Evolutionary conservation across 2,888 invertebrate genomes (phyloP).

Genomic region (Laspeyria flexula): DNA sequence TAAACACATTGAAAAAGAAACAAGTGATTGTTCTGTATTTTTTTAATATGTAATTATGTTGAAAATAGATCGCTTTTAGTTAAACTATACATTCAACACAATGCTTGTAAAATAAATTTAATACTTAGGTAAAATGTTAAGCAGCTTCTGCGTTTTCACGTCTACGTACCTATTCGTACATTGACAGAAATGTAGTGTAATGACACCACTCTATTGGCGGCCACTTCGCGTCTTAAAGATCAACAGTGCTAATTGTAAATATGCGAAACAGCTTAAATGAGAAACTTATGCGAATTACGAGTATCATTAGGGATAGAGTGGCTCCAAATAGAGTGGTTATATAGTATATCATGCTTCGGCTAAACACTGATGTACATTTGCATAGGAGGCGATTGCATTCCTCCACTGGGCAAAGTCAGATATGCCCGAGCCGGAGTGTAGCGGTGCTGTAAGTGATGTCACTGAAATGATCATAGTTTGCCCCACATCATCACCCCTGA

Average conservation of each 20-base stretch:
- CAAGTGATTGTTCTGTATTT: background rate
- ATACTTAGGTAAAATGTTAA: constrained; percentile 14
- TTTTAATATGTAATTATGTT: constrained; percentile 9
- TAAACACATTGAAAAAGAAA: background rate
- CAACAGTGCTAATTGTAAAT: no score
- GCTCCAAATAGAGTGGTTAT: constrained; percentile 12
- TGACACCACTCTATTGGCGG: constrained; percentile 9
- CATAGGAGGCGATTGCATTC: constrained; percentile 83
- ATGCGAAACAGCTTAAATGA: background rate
- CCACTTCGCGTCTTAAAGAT: background rate
- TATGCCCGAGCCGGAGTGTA: constrained; percentile 74
- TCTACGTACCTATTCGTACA: constrained; percentile 10
- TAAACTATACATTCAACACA: constrained; percentile 24
- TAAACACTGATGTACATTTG: constrained; percentile 70
- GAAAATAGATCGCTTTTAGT: constrained; percentile 32
- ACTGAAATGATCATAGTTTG: constrained; percentile 65
- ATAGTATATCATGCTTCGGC: constrained; percentile 65
- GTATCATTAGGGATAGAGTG: no score
- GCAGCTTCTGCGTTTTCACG: constrained; percentile 38
- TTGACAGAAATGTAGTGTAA: no score
- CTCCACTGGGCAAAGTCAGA: constrained; percentile 78
- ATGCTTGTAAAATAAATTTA: constrained; percentile 31
- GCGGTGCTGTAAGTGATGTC: constrained; percentile 83
- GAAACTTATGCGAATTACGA: background rate
- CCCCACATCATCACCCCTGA: constrained; percentile 55